Evolutionary conservation across 2,797 vertebrate species (phyloP), one percentile per base, ranked within the genome.

Genomic region (Adelosebastes latens): DNA sequence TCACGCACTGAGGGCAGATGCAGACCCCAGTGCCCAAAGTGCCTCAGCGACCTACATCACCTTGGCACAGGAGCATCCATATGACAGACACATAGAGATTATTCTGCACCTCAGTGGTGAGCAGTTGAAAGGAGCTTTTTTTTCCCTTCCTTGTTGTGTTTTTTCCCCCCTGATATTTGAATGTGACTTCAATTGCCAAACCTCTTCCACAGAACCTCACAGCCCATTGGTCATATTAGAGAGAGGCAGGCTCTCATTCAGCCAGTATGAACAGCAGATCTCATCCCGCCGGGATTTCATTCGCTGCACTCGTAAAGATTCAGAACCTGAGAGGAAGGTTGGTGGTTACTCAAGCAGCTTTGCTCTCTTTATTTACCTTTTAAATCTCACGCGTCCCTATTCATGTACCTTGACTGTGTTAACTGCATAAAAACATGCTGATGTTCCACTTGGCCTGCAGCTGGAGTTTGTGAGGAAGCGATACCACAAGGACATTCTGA

Each of bases 401-500:
- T 16, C 12, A 59, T 31, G 24, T 29, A 20, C 16, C 18, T 13
- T 11, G 25, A 61, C 22, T 32, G 3, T 31, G 8, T 58, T 14
- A 18, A 10, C 10, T 56, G 42, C 24, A 22, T 4, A 4, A 18
- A 59, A 64, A 74, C 64, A 32, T 55, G 32, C 7, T 13, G 25
- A 42, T 75, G 36, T 70, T 72, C 16, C 14, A 14, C 42, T 74
- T 72, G 34, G 24, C 1, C 34, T 67, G 53, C 79, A 99, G 99
- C 91, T 98, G 88, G 97, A 97, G 91, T 99, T 99, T 8, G 94
- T 99, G 80, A 95, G 97, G 90, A 98, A 97, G 80, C 96, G 98
- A 13, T 96, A 98, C 92, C 98, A 99, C 93, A 99, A 99, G 81
- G 99, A 99, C 90, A 97, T 99, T 82, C 94, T 97, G 83, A 92